These are phyloP conservation scores for Actinopyga echinites DNA, from an alignment of 53 echinoderm and acorn worm genomes.

Conservation along the genomic window DNA sequence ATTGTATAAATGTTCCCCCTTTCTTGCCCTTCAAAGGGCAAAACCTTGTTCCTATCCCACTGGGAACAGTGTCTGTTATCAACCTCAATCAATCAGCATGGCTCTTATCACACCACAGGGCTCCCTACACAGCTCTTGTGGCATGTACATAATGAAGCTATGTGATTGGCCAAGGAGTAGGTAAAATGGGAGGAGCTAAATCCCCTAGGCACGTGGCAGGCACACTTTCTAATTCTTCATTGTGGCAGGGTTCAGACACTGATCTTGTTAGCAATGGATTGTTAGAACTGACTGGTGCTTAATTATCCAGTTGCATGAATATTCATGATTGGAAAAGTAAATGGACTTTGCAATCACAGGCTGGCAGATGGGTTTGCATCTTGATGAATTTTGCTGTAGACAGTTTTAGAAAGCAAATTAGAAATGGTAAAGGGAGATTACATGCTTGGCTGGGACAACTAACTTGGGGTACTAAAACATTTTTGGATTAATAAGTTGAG, in stretches of 20 bases:
- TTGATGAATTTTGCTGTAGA: constrained; percentile 14
- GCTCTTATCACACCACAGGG: too few species aligned
- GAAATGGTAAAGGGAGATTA: too few species aligned
- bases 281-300: too few species aligned
- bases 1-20: too few species aligned
- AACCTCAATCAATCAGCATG: too few species aligned
- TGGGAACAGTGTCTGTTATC: too few species aligned
- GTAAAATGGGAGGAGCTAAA: not conserved
- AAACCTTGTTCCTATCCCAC: too few species aligned
- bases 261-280: not conserved
- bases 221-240: not conserved
- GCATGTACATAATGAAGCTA: not conserved
- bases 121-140: not conserved
- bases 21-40: too few species aligned
- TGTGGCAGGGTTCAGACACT: not conserved
- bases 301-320: not conserved
- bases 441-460: too few species aligned
- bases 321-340: not conserved
- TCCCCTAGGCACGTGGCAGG: not conserved
- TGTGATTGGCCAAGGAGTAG: constrained; percentile 12
- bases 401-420: not conserved
- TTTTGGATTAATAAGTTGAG: too few species aligned
- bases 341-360: too few species aligned
- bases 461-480: too few species aligned
- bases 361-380: not conserved